phyloP scores from a whole-genome alignment of 2,888 invertebrate species.

The Platycheirus albimanus region DNA sequence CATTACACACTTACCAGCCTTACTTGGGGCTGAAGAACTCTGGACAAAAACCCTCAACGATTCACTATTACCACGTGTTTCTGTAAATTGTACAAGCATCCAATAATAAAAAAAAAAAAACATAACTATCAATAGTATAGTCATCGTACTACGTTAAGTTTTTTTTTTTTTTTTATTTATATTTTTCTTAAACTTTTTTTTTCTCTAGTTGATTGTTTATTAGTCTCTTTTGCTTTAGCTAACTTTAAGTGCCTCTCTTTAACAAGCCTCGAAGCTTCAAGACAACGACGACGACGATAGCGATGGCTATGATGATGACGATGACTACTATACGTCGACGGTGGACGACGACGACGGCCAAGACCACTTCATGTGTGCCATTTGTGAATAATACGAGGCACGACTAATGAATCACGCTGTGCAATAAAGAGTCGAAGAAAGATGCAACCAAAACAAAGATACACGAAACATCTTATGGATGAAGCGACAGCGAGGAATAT shows the following conservation, averaged over 20 bases:
- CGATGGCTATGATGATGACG: no score
- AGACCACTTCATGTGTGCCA: slow-evolving; percentile 60
- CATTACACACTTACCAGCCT: slow-evolving; percentile 56
- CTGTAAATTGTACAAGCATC: slow-evolving; percentile 35
- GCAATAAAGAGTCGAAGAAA: slow-evolving; percentile 65
- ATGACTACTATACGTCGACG: no score
- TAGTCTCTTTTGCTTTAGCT: slow-evolving; percentile 33
- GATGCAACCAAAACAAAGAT: slow-evolving; percentile 67
- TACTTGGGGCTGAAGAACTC: slow-evolving; percentile 27
- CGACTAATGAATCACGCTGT: slow-evolving; percentile 76
- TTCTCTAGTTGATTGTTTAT: slow-evolving; percentile 33
- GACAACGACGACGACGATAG: slow-evolving; percentile 9
- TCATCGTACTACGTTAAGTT: slow-evolving; percentile 33
- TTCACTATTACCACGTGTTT: slow-evolving; percentile 69
- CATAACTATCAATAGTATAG: slow-evolving; percentile 37
- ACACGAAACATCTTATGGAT: slow-evolving; percentile 19
- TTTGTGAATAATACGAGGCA: slow-evolving; percentile 72
- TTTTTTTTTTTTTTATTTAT: slow-evolving; percentile 14
- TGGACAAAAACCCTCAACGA: slow-evolving; percentile 52
- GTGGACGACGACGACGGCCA: neutral
- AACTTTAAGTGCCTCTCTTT: slow-evolving; percentile 33
- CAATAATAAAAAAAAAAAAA: slow-evolving; percentile 16
- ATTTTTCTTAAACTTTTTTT: no score
- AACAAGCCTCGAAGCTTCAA: slow-evolving; percentile 14
- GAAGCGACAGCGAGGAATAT: neutral